Evolutionary conservation across 2,797 vertebrate species (phyloP), one percentile per base, ranked within the genome.

Genomic region (Rhodeus uyekii): DNA sequence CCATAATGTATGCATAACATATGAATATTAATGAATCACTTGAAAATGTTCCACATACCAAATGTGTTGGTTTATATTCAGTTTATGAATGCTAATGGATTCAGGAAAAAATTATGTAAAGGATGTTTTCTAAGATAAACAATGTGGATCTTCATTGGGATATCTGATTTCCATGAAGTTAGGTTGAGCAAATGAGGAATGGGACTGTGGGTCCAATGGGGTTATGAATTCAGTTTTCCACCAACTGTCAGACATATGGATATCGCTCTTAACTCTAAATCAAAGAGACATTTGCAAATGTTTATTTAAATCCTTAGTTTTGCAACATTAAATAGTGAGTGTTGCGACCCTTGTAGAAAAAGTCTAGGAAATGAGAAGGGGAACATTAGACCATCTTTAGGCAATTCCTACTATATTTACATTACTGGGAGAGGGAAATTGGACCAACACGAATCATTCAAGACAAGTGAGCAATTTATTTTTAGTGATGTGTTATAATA

Each of bases 111-210:
- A n/a, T n/a, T n/a, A n/a, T n/a, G n/a, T n/a, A n/a, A n/a, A n/a
- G n/a, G n/a, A n/a, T n/a, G n/a, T n/a, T n/a, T 65, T 78, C 7
- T 60, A 10, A 42, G 34, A 8, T 14, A 5, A 67, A 38, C 50
- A 36, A 67, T 16, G 29, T 44, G 18, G 19, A 71, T 46, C 22
- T 80, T 34, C 8, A 34, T 36, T 71, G 38, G 71, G 19, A 32
- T 39, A 8, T 14, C 19, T 60, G 60, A 71, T 71, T 69, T 53
- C 50, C 19, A 58, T 71, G 13, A 69, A 60, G 36, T 80, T 55
- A 29, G 77, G 34, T 36, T 42, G 64, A 68, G 68, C 36, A 55
- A 68, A 79, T 68, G 64, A 69, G 77, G 48, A 79, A 58, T 79
- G 36, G 50, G 77, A 80, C 27, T 71, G 65, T 34, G 38, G 29